Evolutionary conservation across 2,113 vertebrate species (phyloP).

Genomic region (Scytalopus superciliaris): DNA sequence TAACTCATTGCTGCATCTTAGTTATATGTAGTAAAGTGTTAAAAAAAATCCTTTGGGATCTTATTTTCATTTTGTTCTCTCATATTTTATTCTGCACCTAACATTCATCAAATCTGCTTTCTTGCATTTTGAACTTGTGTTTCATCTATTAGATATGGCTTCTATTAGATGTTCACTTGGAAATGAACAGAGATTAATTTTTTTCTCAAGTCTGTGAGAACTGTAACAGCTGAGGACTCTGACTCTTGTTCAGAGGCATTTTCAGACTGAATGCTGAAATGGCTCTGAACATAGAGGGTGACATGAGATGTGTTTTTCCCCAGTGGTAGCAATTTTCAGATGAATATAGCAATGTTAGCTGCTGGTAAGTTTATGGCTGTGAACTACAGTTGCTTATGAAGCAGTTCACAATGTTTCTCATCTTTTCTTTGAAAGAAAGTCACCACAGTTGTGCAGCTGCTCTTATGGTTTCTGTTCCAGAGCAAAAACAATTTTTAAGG

Average conservation of each 20-base stretch:
- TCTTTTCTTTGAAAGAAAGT: slow-evolving; percentile 6
- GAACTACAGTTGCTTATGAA: slow-evolving; percentile 31
- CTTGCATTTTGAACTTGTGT: neutral
- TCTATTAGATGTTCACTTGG: neutral
- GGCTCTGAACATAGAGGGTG: neutral
- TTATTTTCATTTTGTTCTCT: neutral
- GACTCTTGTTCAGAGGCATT: slow-evolving; percentile 32
- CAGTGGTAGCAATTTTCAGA: neutral
- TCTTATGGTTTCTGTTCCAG: neutral
- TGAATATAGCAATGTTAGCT: neutral
- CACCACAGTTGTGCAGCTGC: neutral
- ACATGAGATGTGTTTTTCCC: neutral
- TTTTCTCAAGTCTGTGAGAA: slow-evolving; percentile 15
- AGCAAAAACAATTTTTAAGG: neutral
- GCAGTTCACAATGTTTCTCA: slow-evolving; percentile 16
- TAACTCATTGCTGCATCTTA: neutral
- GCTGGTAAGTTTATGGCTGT: slow-evolving; percentile 26
- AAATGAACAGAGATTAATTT: slow-evolving; percentile 14
- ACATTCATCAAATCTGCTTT: neutral
- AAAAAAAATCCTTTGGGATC: neutral
- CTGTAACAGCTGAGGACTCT: slow-evolving; percentile 3
- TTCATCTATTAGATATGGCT: neutral
- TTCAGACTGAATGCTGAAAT: slow-evolving; percentile 20
- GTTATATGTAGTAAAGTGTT: neutral
- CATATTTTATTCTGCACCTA: neutral